Percentiles rank a stretch among this genome's conserved stretches.
These are phyloP conservation scores for Andrena haemorrhoa DNA, from an alignment of 2,888 invertebrate species.

Conservation along the genomic window DNA sequence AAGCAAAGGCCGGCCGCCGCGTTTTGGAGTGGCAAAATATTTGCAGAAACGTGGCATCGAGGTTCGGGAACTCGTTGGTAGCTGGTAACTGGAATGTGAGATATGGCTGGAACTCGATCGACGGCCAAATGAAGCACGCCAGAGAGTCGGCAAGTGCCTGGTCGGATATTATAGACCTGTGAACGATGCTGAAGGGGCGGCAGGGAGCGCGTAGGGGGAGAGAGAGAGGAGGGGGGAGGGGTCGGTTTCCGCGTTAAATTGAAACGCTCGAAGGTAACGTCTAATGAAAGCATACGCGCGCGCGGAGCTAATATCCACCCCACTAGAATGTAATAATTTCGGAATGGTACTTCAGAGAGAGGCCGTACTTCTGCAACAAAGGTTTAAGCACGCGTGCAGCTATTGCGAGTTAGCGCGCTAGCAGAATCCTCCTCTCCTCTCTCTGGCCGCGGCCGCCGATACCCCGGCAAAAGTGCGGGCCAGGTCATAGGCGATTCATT, in stretches of 20 bases:
- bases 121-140: slow-evolving; percentile 82
- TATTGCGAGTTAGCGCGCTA: slow-evolving; percentile 67
- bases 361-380: slow-evolving; percentile 75
- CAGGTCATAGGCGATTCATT: slow-evolving; percentile 56
- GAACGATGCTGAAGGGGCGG: slow-evolving; percentile 80
- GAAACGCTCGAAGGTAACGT: slow-evolving; percentile 84
- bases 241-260: slow-evolving; percentile 82
- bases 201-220: background rate
- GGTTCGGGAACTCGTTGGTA: slow-evolving; percentile 75
- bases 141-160: slow-evolving; percentile 78
- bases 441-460: background rate
- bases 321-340: slow-evolving; percentile 84
- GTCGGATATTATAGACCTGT: slow-evolving; percentile 83
- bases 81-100: slow-evolving; percentile 81
- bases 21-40: slow-evolving; percentile 73
- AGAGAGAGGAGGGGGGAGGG: background rate
- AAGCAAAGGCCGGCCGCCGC: slow-evolving; percentile 59
- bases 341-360: slow-evolving; percentile 80
- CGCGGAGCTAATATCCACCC: slow-evolving; percentile 80
- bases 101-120: slow-evolving; percentile 82
- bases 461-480: slow-evolving; percentile 19
- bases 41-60: slow-evolving; percentile 74
- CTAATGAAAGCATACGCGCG: slow-evolving; percentile 84
- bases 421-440: slow-evolving; percentile 43
- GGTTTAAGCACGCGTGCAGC: slow-evolving; percentile 73